These are phyloP conservation scores for Tinea trinotella DNA, from an alignment of 2,888 invertebrate species.

Conservation along the genomic window DNA sequence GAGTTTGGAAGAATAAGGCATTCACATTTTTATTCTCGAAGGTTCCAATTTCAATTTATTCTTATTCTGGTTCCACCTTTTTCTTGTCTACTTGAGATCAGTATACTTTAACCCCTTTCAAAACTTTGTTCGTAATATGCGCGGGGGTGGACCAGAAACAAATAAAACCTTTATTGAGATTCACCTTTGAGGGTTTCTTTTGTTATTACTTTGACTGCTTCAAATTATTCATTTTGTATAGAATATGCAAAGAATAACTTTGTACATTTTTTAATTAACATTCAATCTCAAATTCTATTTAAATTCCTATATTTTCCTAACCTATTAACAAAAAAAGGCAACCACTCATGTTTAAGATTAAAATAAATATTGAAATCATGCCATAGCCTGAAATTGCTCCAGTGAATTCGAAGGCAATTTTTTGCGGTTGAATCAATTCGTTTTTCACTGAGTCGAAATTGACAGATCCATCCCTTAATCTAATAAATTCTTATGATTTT, in stretches of 20 bases:
- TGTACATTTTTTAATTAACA: neutral
- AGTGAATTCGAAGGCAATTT: neutral
- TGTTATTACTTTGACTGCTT: slow-evolving; percentile 12
- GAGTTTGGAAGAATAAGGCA: slow-evolving; percentile 13
- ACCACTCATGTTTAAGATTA: neutral
- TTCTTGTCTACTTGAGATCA: slow-evolving; percentile 55
- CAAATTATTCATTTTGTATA: neutral
- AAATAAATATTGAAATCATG: neutral
- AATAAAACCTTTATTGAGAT: slow-evolving; percentile 48
- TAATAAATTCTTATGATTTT: neutral
- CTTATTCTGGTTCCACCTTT: slow-evolving; percentile 54
- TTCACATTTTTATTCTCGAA: slow-evolving; percentile 10
- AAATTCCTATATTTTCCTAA: neutral
- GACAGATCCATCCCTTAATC: neutral
- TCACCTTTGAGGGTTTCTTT: slow-evolving; percentile 36
- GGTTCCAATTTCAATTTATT: slow-evolving; percentile 23
- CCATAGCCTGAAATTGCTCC: neutral
- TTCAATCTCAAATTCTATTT: neutral
- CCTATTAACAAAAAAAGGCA: neutral
- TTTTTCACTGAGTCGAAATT: slow-evolving; percentile 2
- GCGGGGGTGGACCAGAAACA: slow-evolving; percentile 34
- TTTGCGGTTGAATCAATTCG: neutral
- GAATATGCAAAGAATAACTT: neutral
- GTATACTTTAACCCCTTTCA: slow-evolving; percentile 59
- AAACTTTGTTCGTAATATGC: slow-evolving; percentile 53